Percentiles rank a stretch among this genome's conserved stretches.
These are phyloP conservation scores for Lepilemur septentrionalis DNA, from an alignment of 2,797 vertebrate genomes.

Conservation along the genomic window DNA sequence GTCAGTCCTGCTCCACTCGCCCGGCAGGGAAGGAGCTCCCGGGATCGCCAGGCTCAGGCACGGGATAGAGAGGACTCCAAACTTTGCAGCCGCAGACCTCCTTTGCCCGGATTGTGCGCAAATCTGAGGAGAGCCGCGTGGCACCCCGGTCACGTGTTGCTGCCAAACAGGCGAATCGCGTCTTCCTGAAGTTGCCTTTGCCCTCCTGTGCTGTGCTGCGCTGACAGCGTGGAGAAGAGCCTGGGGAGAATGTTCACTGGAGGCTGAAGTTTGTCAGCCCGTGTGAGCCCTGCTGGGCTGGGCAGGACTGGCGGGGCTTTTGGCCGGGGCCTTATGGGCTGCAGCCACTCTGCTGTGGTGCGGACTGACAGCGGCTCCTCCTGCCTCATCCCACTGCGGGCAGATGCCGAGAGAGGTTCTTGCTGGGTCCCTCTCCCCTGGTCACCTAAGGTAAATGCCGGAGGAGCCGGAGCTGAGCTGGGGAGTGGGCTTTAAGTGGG, in stretches of 20 bases:
- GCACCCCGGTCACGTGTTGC: not conserved
- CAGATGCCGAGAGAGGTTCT: not conserved
- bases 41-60: not conserved
- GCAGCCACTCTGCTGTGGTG: not conserved
- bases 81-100: not conserved
- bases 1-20: not conserved
- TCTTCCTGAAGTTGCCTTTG: not conserved
- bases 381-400: not conserved
- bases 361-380: not conserved
- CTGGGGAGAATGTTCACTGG: rapidly evolving
- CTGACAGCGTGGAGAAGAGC: not conserved
- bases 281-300: not conserved
- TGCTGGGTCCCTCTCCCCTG: not conserved
- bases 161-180: not conserved
- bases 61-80: not conserved
- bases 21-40: not conserved
- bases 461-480: not conserved
- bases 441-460: constrained; percentile 32
- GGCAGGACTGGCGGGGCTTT: not conserved
- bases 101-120: not conserved
- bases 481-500: not conserved
- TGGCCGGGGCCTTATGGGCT: constrained; percentile 16
- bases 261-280: not conserved
- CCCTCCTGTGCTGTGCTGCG: rapidly evolving
- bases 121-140: not conserved